These are phyloP conservation scores for Antitype chi DNA, from an alignment of 2,888 invertebrate genomes.

Conservation along the genomic window DNA sequence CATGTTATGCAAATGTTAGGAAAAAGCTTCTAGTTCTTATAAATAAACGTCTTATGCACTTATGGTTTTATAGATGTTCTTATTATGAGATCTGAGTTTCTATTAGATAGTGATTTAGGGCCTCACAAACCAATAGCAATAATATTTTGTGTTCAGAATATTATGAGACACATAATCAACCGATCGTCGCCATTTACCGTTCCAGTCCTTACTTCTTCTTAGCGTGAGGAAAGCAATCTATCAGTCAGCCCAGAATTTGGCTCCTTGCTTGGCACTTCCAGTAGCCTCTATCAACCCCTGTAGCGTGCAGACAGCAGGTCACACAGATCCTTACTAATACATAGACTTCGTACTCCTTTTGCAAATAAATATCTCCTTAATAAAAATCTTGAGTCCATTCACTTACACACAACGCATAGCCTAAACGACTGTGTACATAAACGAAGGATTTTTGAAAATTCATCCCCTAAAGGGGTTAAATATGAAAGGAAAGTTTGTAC, in stretches of 20 bases:
- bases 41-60: not conserved
- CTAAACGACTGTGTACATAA: too few relatives aligned
- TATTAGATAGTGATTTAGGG: not conserved
- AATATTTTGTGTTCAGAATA: not conserved
- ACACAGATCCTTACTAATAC: not conserved
- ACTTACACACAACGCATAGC: too few relatives aligned
- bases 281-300: too few relatives aligned
- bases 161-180: not conserved
- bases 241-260: too few relatives aligned
- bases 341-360: not conserved
- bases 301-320: too few relatives aligned
- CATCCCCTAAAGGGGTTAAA: too few relatives aligned
- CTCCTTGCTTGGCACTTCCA: too few relatives aligned
- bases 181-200: not conserved
- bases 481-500: too few relatives aligned
- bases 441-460: too few relatives aligned
- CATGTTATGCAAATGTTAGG: conserved; percentile 57
- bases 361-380: not conserved
- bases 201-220: not conserved
- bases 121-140: not conserved
- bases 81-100: too few relatives aligned
- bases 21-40: conserved; percentile 36
- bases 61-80: not conserved
- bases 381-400: not conserved
- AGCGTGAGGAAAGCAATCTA: too few relatives aligned